Evolutionary conservation across 2,113 vertebrate genomes (phyloP).

Genomic region (Sebastes fasciatus): DNA sequence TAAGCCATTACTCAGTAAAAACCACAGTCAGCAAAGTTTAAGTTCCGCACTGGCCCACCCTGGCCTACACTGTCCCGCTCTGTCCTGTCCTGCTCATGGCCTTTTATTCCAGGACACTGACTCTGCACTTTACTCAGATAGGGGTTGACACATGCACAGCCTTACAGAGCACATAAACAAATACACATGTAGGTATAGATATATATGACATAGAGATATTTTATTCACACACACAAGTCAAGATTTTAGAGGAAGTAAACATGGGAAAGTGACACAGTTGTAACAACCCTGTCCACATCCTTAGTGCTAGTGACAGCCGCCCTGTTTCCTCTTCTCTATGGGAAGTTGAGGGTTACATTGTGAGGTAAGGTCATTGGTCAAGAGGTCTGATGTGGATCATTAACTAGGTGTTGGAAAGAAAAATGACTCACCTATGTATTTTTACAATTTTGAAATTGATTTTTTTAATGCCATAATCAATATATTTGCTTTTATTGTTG

Average conservation of each 20-base stretch:
- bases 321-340: constrained; percentile 53
- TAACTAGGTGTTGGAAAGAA: too few species aligned
- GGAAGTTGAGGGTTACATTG: constrained; percentile 59
- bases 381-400: neutral
- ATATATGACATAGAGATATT: neutral
- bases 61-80: constrained; percentile 41
- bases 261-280: constrained; percentile 34
- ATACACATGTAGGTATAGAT: neutral
- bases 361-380: constrained; percentile 54
- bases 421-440: too few species aligned
- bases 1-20: constrained; percentile 64
- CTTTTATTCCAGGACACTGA: constrained; percentile 76
- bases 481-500: too few species aligned
- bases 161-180: constrained; percentile 2
- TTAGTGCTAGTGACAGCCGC: constrained; percentile 5
- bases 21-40: constrained; percentile 74
- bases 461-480: too few species aligned
- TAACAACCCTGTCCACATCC: constrained; percentile 40
- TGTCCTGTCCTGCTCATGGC: constrained; percentile 51
- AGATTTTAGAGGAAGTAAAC: constrained; percentile 31
- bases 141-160: constrained; percentile 15
- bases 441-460: too few species aligned
- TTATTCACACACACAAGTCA: neutral
- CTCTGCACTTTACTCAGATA: constrained; percentile 68
- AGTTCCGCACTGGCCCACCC: constrained; percentile 69